These are phyloP conservation scores for Drosophila punjabiensis DNA, from an alignment of 1,140 invertebrate species.

Conservation along the genomic window DNA sequence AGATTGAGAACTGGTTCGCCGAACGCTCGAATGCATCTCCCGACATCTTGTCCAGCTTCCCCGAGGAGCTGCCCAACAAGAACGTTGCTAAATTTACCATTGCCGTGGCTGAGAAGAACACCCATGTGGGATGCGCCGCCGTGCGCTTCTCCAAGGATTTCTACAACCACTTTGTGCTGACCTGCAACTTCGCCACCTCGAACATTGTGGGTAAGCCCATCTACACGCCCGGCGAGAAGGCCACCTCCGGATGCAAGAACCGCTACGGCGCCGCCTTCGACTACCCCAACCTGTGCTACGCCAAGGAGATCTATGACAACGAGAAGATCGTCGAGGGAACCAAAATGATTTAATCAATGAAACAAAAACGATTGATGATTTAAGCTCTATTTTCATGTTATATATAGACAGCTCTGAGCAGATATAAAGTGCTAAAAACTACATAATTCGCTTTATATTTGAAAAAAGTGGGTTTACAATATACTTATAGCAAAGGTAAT, in stretches of 20 bases:
- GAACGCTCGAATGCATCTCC: conserved; percentile 53
- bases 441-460: not conserved
- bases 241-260: conserved; percentile 6
- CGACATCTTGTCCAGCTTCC: conserved; percentile 61
- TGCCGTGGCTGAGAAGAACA: conserved; percentile 65
- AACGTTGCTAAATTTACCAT: conserved; percentile 65
- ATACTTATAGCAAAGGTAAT: not conserved
- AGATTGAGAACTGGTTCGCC: conserved; percentile 72
- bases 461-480: not conserved
- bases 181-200: conserved; percentile 62
- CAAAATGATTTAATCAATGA: conserved; percentile 19
- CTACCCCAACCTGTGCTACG: conserved; percentile 1
- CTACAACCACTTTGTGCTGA: conserved; percentile 66
- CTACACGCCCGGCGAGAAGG: conserved; percentile 43
- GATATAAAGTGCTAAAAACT: conserved; percentile 27
- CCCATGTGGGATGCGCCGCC: conserved; percentile 62
- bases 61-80: conserved; percentile 60
- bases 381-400: not conserved
- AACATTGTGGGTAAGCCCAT: conserved; percentile 61
- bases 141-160: conserved; percentile 58
- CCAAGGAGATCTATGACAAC: conserved; percentile 60
- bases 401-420: not conserved
- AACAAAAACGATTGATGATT: not conserved
- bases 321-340: conserved; percentile 49
- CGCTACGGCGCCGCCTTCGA: conserved; percentile 3